Evolutionary conservation across 2,113 vertebrate genomes (phyloP), one percentile per base, ranked within the genome.

Genomic region (Xiphias gladius): DNA sequence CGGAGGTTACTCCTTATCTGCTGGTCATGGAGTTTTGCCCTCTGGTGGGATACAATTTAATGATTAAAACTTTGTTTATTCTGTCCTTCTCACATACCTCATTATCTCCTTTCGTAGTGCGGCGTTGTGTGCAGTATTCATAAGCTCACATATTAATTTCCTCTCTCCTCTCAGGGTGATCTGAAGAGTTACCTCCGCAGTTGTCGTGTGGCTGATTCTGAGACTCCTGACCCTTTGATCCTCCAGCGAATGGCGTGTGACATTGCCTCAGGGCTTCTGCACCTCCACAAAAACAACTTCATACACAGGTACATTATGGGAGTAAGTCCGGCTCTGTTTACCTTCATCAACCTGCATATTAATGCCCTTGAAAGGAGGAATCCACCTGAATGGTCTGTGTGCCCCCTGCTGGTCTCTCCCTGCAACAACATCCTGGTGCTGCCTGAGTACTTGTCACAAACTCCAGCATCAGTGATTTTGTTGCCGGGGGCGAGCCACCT

Each of bases 401-500:
- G 37, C 76, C 91, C 72, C 30, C 88, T 90, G 71, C 82, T 95
- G 95, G 94, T 88, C 90, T 86, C 92, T 94, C 84, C 95, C 92
- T 90, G 94, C 82, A 98, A 98, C 98, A 99, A 98, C 96, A 99
- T 99, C 98, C 98, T 99, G 98, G 96, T 99, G 98, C 98, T 99
- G 98, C 96, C 96, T 96, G 98, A 96, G 97, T 97, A 92, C 89
- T 90, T 94, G 85, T 92, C 32, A 68, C 88, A 95, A 89, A 97
- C 98, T 99, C 98, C 98, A 99, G 98, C 98, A 99, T 99, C 98
- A 99, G 98, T 98, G 98, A 99, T 99, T 99, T 99, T 99, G 98
- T 99, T 99, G 98, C 97, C 86, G 96, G 96, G 95, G 97, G 96
- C 30, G 95, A 94, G 58, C 95, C 85, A 61, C 66, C 77, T 3